Base-by-base conservation (phyloP, 2,888 invertebrate species). In the Andrena haemorrhoa region DNA sequence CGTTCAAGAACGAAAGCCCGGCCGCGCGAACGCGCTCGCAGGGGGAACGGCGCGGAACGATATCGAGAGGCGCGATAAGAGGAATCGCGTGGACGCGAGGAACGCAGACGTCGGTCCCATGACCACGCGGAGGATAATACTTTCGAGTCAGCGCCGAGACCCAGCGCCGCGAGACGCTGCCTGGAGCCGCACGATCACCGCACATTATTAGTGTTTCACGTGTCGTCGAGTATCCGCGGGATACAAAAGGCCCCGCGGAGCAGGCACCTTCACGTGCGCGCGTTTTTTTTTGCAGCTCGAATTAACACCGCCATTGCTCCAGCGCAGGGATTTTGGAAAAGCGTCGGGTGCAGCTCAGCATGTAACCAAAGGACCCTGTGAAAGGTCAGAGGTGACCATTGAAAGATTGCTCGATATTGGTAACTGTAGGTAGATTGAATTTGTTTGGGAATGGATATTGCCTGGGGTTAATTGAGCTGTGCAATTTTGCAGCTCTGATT, bases 181-280 rank as follows among this genome's bases (percentile, higher is more conserved):
- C 20, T 70, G 10, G 49, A 51, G 70, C 23, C 41, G 49, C 47
- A 53, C 60, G 61, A 69, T 79, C 49, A 29, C 47, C 53, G 16
- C 20, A 49, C 69, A 58, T 79, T 75, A 64, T 75, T 79, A 69
- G 51, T 74, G 51, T 53, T 79, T 75, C 69, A 74, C 35, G 63
- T 41, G 69, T 69, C 33, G 31, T 56, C 53, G 51, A 41, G 51
- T 20, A 60, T 7, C 53, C 41, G 12, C 31, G 29, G 49, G 31
- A n/a, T 16, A 26, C 6, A 16, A 29, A 51, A 51, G 26, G 12
- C 33, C 23, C 20, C 35, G 33, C 41, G n/a, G 10, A 29, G 41
- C 31, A 35, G n/a, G 29, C 29, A 26, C 20, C n/a, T 33, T 68
- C 23, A 16, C 53, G 33, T 33, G 51, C 49, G n/a, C 49, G 31